phyloP scores from a whole-genome alignment of 2,888 invertebrate species.

The Steinernema carpocapsae region DNA sequence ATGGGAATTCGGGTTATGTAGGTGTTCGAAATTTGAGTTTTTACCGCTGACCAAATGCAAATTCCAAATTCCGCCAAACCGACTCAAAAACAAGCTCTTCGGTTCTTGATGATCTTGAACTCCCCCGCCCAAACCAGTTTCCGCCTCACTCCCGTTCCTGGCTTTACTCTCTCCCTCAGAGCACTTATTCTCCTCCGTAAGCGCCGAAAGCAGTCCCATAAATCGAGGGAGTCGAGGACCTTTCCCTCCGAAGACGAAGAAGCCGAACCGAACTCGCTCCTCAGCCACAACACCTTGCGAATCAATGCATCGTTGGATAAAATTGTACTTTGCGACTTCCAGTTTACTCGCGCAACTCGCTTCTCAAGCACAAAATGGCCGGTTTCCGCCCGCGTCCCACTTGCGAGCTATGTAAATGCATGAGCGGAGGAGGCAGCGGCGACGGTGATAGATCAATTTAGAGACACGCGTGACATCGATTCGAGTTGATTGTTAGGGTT shows the following conservation, averaged over 20 bases:
- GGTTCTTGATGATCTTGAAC: not conserved
- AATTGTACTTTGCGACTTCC: conserved; percentile 1
- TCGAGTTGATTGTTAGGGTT: not conserved
- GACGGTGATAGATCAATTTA: not conserved
- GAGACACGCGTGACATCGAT: not conserved
- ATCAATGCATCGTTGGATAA: not conserved
- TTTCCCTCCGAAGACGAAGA: not conserved
- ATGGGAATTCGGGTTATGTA: not conserved
- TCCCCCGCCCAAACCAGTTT: not conserved
- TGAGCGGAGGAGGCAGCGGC: not conserved
- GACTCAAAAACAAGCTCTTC: not conserved
- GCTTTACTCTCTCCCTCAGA: not conserved
- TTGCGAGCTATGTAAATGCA: not conserved
- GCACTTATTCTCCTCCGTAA: not conserved
- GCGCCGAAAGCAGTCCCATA: conserved; percentile 15
- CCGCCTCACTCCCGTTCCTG: not conserved
- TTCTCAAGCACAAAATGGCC: not conserved
- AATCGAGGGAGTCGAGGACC: not conserved
- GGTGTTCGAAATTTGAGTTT: not conserved
- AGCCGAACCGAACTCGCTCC: conserved; percentile 3
- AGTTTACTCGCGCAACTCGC: not conserved
- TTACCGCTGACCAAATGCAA: not conserved
- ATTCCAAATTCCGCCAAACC: not conserved
- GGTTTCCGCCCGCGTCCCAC: not conserved
- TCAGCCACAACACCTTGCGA: not conserved